Percentiles rank a stretch among this genome's conserved stretches.
phyloP scores from a whole-genome alignment of 2,797 vertebrate genomes.

The Pyrocephalus nanus region DNA sequence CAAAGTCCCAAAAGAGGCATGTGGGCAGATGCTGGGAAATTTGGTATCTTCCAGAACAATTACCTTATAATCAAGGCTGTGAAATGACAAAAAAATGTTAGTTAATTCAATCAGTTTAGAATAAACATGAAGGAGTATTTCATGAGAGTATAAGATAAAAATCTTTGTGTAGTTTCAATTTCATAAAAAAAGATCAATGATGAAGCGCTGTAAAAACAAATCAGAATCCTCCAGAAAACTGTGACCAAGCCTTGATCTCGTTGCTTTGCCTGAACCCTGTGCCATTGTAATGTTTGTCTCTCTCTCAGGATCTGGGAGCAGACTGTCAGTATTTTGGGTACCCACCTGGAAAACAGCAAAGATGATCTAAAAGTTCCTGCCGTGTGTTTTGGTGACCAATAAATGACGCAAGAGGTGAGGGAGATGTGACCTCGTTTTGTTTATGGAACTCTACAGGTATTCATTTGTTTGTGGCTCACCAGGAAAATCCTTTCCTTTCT shows the following conservation, averaged over 20 bases:
- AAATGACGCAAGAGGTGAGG: background rate
- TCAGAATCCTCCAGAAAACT: background rate
- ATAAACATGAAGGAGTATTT: background rate
- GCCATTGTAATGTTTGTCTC: background rate
- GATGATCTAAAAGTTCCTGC: background rate
- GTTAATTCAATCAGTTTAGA: background rate
- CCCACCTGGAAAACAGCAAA: background rate
- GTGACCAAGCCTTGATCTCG: background rate
- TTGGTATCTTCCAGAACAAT: background rate
- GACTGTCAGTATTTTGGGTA: background rate
- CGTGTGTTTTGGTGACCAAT: background rate
- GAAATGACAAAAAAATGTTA: background rate
- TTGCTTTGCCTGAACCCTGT: background rate
- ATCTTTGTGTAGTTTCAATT: background rate
- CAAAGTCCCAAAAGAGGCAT: background rate
- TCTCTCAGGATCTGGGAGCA: background rate
- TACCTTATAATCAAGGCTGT: background rate
- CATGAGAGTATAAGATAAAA: background rate
- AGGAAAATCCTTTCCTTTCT: conserved; percentile 4
- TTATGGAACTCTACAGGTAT: background rate
- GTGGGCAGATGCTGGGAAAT: background rate
- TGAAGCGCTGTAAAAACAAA: background rate
- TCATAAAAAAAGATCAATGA: background rate
- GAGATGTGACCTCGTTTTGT: background rate
- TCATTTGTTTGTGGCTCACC: background rate